phyloP scores from a whole-genome alignment of 37 sponge, comb jelly and placozoan genomes.

The Axinella damicornis region DNA sequence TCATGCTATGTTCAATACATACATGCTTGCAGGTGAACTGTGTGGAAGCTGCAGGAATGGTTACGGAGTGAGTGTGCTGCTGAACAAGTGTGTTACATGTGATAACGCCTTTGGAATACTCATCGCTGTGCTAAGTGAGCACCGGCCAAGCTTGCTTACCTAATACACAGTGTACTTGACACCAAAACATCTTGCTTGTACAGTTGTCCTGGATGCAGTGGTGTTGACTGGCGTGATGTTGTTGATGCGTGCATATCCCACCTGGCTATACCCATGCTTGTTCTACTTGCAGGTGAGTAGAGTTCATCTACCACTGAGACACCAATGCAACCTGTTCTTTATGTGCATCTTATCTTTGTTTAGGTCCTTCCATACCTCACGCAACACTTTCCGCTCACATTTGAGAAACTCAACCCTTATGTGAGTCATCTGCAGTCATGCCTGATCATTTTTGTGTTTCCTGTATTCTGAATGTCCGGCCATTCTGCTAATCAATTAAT shows the following conservation, averaged over 20 bases:
- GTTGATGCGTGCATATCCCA: constrained; percentile 31
- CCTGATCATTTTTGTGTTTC: too few species aligned
- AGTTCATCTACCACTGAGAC: too few species aligned
- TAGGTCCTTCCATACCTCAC: constrained; percentile 60
- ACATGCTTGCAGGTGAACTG: constrained; percentile 44
- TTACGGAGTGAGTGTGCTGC: constrained; percentile 66
- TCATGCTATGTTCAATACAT: too few species aligned
- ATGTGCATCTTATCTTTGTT: too few species aligned
- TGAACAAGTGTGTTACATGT: constrained; percentile 63
- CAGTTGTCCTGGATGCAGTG: constrained; percentile 24
- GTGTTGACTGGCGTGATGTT: constrained; percentile 14
- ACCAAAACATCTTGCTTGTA: background rate
- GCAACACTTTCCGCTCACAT: constrained; percentile 61
- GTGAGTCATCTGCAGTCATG: background rate
- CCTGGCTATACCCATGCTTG: constrained; percentile 44
- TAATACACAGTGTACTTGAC: background rate
- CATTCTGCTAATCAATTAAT: too few species aligned
- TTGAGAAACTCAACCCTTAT: constrained; percentile 53
- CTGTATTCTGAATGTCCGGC: too few species aligned
- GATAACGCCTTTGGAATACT: constrained; percentile 45
- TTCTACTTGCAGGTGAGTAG: constrained; percentile 73
- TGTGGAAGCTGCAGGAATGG: constrained; percentile 71
- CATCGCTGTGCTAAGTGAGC: constrained; percentile 45
- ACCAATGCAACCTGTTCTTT: too few species aligned
- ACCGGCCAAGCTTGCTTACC: too few species aligned